These are phyloP conservation scores for Dusona sp. DNA, from an alignment of 2,888 invertebrate species.

Conservation along the genomic window DNA sequence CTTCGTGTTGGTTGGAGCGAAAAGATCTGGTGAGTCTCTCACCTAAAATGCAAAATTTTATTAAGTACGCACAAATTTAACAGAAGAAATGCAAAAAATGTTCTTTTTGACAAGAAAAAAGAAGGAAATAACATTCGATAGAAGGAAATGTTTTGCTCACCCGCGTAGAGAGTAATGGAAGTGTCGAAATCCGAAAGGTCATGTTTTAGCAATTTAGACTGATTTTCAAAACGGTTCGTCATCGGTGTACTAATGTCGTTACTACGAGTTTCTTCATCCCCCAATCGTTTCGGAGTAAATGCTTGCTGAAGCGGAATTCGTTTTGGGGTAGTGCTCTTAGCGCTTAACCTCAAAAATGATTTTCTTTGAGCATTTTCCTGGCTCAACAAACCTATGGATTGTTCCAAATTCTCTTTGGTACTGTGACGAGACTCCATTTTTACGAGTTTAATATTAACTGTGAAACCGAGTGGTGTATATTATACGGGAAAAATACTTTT, in stretches of 20 bases:
- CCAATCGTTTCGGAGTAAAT: constrained; percentile 51
- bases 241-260: constrained; percentile 62
- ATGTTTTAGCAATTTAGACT: constrained; percentile 62
- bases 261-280: constrained; percentile 61
- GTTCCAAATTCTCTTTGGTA: constrained; percentile 72
- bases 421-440: constrained; percentile 55
- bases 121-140: background rate
- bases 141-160: constrained; percentile 31
- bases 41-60: constrained; percentile 31
- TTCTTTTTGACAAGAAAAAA: background rate
- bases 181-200: constrained; percentile 71
- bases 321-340: constrained; percentile 71
- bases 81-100: background rate
- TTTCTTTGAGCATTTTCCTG: constrained; percentile 73
- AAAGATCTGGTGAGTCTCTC: constrained; percentile 56
- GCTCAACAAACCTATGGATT: constrained; percentile 72
- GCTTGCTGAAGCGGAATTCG: constrained; percentile 74
- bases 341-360: constrained; percentile 77
- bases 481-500: constrained; percentile 30
- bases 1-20: constrained; percentile 73
- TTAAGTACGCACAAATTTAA: background rate
- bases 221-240: constrained; percentile 61
- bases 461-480: constrained; percentile 2
- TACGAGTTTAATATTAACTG: background rate
- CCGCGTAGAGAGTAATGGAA: constrained; percentile 73